phyloP scores from a whole-genome alignment of 2,797 vertebrate genomes.

The Emys orbicularis region DNA sequence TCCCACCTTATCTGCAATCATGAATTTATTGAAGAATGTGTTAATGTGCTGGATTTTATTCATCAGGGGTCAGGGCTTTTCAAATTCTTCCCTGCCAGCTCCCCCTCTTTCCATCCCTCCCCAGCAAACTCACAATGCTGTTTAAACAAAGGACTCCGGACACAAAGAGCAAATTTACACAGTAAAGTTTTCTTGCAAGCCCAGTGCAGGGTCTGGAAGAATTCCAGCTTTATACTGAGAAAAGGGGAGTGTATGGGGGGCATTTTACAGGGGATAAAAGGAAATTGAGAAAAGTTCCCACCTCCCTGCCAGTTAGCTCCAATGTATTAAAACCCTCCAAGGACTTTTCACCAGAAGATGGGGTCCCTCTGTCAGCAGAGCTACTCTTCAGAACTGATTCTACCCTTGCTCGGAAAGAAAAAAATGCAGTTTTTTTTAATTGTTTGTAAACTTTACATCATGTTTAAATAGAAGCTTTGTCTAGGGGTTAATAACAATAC shows the following conservation, averaged over 20 bases:
- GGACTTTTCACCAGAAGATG: conserved; percentile 2
- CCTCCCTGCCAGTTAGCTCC: conserved; percentile 65
- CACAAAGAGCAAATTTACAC: conserved; percentile 95
- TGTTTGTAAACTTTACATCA: not conserved
- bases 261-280: conserved; percentile 75
- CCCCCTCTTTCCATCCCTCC: conserved; percentile 85
- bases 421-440: not conserved
- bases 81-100: conserved; percentile 82
- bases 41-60: conserved; percentile 80
- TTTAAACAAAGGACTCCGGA: conserved; percentile 90
- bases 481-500: not conserved
- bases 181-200: conserved; percentile 91
- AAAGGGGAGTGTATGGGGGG: conserved; percentile 52
- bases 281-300: conserved; percentile 74
- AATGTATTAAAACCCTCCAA: not conserved
- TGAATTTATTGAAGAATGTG: conserved; percentile 82
- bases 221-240: conserved; percentile 83
- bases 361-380: not conserved
- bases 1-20: conserved; percentile 81
- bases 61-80: conserved; percentile 82
- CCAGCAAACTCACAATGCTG: conserved; percentile 91
- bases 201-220: conserved; percentile 90
- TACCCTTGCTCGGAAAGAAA: not conserved
- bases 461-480: not conserved
- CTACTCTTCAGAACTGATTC: not conserved